A percentile compares a stretch with the other conserved stretches of the same genome.
Conservation (phyloP, 2,888 invertebrate genomes). For the Catocala fraxini region DNA sequence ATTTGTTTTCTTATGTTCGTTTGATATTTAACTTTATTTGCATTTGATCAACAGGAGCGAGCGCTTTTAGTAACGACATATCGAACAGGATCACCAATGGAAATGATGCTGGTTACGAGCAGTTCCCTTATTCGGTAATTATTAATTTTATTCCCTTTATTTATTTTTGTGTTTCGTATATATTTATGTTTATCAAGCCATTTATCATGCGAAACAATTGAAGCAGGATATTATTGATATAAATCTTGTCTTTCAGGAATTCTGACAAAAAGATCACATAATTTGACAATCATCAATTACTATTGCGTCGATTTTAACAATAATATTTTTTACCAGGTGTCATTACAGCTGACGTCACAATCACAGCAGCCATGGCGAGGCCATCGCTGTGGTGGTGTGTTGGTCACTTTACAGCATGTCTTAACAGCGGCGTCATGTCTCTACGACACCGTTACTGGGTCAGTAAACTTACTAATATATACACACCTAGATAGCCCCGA, state of each 20-base stretch:
- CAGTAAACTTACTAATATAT: constrained; percentile 15
- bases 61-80: background rate
- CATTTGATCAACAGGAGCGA: constrained; percentile 16
- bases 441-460: constrained; percentile 30
- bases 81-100: constrained; percentile 21
- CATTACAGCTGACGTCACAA: constrained; percentile 42
- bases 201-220: no score
- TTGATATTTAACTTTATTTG: background rate
- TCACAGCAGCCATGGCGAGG: constrained; percentile 21
- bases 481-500: no score
- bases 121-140: constrained; percentile 31
- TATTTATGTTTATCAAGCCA: no score
- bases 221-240: no score
- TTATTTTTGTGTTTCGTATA: no score
- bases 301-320: background rate
- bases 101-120: constrained; percentile 1
- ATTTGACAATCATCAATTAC: no score
- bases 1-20: background rate
- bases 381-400: constrained; percentile 58
- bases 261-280: no score
- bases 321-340: constrained; percentile 41
- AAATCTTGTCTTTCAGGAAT: no score
- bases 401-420: constrained; percentile 52
- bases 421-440: constrained; percentile 56
- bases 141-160: background rate